phyloP scores from a whole-genome alignment of 2,888 invertebrate species.

The Drosophila rellima region DNA sequence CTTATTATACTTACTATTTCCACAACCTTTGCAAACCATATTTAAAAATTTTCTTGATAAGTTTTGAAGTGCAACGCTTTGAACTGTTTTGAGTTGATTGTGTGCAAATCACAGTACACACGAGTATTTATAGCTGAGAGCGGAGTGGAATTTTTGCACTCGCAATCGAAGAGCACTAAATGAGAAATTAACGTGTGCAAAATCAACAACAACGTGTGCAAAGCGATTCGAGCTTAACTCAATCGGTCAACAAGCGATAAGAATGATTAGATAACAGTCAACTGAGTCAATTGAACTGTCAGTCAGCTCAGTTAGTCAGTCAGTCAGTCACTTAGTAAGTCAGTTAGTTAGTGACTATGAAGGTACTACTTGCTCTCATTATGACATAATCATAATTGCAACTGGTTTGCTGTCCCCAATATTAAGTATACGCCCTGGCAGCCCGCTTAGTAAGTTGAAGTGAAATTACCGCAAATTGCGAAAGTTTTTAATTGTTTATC shows the following conservation, averaged over 20 bases:
- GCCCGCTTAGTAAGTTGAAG: constrained; percentile 47
- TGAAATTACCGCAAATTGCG: constrained; percentile 78
- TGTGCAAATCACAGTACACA: background rate
- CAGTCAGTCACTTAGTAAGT: background rate
- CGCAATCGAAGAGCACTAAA: constrained; percentile 1
- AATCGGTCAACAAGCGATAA: constrained; percentile 36
- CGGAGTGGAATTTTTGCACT: constrained; percentile 52
- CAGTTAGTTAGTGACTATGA: constrained; percentile 8
- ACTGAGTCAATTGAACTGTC: constrained; percentile 21
- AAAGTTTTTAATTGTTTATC: constrained; percentile 83
- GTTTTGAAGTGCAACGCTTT: constrained; percentile 13
- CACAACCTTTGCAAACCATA: constrained; percentile 76
- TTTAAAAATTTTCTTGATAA: constrained; percentile 23
- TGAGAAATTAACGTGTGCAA: constrained; percentile 61
- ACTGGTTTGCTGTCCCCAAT: constrained; percentile 12
- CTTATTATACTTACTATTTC: constrained; percentile 63
- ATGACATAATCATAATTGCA: constrained; percentile 55
- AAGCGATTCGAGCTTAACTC: constrained; percentile 14
- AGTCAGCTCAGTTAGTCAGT: background rate
- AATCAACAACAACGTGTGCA: constrained; percentile 64
- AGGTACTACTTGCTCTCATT: constrained; percentile 33
- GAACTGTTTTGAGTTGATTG: constrained; percentile 14
- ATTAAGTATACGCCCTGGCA: constrained; percentile 12
- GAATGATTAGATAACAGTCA: constrained; percentile 26
- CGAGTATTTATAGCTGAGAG: constrained; percentile 55